Base-by-base conservation (phyloP, 1,140 invertebrate genomes). In the Melitaea cinxia region DNA sequence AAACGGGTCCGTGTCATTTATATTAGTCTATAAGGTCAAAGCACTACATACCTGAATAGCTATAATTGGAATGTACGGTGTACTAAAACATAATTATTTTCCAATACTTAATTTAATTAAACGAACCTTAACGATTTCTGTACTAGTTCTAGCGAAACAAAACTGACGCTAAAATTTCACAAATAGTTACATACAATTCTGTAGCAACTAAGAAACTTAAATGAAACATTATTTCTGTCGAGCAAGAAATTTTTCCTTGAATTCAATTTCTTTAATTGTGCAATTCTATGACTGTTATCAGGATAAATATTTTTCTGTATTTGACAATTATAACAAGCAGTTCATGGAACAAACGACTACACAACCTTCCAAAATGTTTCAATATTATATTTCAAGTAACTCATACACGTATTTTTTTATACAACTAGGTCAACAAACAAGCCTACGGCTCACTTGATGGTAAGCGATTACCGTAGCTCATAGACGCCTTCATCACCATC, bases 1-100 rank as follows among this genome's bases (percentile, higher is more conserved):
- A 39, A 53, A 70, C 47, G 24, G 17, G 37, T 65, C 63, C 66
- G 59, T 70, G 63, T 60, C 59, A 30, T 33, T 45, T 52, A n/a
- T 30, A 35, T n/a, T 30, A 53, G 45, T 50, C 47, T 10, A 30
- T 60, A 60, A 33, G 57, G 45, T 50, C 57, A 37, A 30, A 35
- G 28, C 24, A 17, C 17, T 15, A 3, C 6, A 57, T 28, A 10
- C 19, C 37, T 37, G 2, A 5, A 6, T 47, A 1, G 4, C 3
- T 47, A 10, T 12, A 47, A 39, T 15, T 39, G n/a, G 42, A 23
- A 21, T 23, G n/a, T 9, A 21, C 42, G 9, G 23, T 4, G 9
- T 2, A 21, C 4, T 47, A 1, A 47, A 47, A 47, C 23, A n/a
- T 12, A 21, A 7, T n/a, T 21, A 47, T 21, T 47, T 17, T 17